Conservation (phyloP, 1,140 invertebrate genomes). For the Nixonia krombeini region DNA sequence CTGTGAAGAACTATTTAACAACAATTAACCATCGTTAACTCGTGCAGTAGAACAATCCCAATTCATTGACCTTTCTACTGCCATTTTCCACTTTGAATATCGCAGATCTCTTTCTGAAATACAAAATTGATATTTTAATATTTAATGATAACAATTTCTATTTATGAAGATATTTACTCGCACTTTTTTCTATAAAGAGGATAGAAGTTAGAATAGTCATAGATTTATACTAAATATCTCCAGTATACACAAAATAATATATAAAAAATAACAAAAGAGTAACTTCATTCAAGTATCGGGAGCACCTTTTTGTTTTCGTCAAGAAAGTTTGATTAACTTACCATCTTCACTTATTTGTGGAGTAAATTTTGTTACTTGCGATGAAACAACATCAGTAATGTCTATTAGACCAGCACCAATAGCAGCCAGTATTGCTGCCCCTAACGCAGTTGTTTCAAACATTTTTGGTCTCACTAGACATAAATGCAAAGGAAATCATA, state of each 20-base stretch:
- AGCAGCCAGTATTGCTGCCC: slow-evolving; percentile 86
- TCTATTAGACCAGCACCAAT: slow-evolving; percentile 77
- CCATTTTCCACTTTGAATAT: slow-evolving; percentile 88
- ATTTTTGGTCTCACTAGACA: slow-evolving; percentile 80
- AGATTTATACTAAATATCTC: too few species aligned
- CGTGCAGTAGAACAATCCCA: slow-evolving; percentile 75
- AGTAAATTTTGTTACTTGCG: slow-evolving; percentile 76
- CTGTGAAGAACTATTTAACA: neutral
- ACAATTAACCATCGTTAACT: slow-evolving; percentile 25
- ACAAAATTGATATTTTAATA: too few species aligned
- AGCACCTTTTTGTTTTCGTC: too few species aligned
- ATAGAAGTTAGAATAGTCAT: too few species aligned
- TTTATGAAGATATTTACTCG: too few species aligned
- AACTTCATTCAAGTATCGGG: too few species aligned
- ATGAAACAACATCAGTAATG: slow-evolving; percentile 69
- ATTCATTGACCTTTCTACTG: slow-evolving; percentile 82
- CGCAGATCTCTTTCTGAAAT: slow-evolving; percentile 78
- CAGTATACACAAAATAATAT: too few species aligned
- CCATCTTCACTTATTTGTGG: slow-evolving; percentile 80
- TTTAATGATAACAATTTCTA: too few species aligned
- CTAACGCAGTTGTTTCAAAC: slow-evolving; percentile 87
- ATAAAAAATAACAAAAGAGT: too few species aligned
- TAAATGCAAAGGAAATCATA: neutral
- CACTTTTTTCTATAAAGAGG: too few species aligned
- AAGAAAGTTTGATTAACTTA: too few species aligned